A percentile compares a stretch with the other conserved stretches of the same genome.
phyloP scores from a whole-genome alignment of 2,113 vertebrate species.

The Gymnorhina tibicen region DNA sequence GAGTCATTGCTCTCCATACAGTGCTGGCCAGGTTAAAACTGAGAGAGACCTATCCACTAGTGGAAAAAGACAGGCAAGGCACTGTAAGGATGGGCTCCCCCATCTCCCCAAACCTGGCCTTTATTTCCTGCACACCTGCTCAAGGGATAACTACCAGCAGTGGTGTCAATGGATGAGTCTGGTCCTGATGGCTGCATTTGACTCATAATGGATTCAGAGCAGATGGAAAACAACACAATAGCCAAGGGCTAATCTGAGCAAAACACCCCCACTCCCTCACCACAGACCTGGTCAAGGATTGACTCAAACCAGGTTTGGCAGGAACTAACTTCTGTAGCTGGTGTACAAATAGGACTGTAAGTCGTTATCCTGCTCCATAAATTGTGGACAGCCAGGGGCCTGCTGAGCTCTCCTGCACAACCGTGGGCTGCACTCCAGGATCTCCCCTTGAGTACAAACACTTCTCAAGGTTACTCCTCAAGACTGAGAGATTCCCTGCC shows the following conservation, averaged over 20 bases:
- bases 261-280: background rate
- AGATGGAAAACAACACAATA: background rate
- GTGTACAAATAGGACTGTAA: background rate
- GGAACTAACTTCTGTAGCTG: background rate
- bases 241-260: background rate
- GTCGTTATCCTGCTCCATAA: background rate
- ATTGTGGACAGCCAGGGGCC: background rate
- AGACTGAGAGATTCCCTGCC: background rate
- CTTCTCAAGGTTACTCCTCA: background rate
- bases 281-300: background rate
- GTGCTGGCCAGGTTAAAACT: background rate
- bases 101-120: background rate
- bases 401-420: background rate
- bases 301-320: background rate
- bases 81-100: background rate
- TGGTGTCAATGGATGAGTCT: background rate
- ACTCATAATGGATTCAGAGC: background rate
- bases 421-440: rapidly evolving
- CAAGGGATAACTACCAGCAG: background rate
- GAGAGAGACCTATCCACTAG: background rate
- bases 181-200: background rate
- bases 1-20: background rate
- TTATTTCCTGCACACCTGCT: background rate
- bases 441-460: background rate
- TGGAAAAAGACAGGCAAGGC: background rate